Base-by-base conservation (phyloP, 92 coral and sea anemone species). In the Actinernus sp. region DNA sequence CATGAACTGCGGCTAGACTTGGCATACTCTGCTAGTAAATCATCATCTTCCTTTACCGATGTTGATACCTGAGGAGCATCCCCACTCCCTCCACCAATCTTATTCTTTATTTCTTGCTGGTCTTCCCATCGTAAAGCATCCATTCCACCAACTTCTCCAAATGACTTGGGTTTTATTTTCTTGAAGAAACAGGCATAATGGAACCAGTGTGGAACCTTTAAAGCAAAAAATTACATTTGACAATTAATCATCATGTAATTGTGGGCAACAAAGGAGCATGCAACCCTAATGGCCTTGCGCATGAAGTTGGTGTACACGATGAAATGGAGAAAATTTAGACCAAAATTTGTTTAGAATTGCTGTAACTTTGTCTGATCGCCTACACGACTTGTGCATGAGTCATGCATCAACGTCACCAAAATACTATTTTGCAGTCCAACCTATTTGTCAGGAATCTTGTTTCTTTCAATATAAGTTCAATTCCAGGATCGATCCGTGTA, bases 71-170 rank as follows among this genome's bases (percentile, higher is more conserved):
- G 21, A 16, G 58, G 45, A 0, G 52, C 50, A 49, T 39, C 48
- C 32, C 72, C 31, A 1, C 45, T 45, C 3, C 56, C 57, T 22
- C 67, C 73, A 6, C 55, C 71, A n/a, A 83, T 29, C 16, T 76
- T 86, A 2, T 22, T 66, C 38, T 73, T 83, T 20, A 94, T 61
- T 49, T 86, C 83, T 60, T 94, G 85, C 47, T 94, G 98, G 59
- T 94, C 98, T 3, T 90, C 98, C 98, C 98, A 94, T 0, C 98
- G 81, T 4, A 94, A 74, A 10, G 97, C 83, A 34, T 82, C 94
- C 70, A 94, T 78, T 2, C 98, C 98, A 44, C 84, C 72, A 3
- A 94, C 65, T 29, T 94, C 94, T 14, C 73, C 58, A 17, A 53
- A 68, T 31, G 56, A 41, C 11, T 69, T 49, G 6, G 80, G 73